phyloP scores from a whole-genome alignment of 2,888 invertebrate species.

The Lasioglossum figueresi region DNA sequence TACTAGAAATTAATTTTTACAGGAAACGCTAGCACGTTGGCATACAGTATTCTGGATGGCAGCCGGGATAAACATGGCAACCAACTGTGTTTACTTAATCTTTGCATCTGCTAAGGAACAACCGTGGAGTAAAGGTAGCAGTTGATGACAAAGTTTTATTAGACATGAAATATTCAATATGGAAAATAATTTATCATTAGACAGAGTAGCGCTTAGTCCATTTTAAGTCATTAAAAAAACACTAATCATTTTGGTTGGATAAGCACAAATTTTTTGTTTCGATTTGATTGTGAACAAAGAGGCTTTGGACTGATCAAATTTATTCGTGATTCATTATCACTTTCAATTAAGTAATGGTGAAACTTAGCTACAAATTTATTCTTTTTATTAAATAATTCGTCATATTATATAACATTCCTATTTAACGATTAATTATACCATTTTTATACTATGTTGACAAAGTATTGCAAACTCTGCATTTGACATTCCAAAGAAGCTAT shows the following conservation, averaged over 20 bases:
- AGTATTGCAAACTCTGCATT: slow-evolving; percentile 28
- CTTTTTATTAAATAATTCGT: not conserved
- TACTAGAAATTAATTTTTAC: slow-evolving; percentile 67
- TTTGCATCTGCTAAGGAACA: slow-evolving; percentile 93
- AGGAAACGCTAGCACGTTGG: slow-evolving; percentile 91
- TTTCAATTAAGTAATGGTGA: not conserved
- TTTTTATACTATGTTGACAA: slow-evolving; percentile 22
- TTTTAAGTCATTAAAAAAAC: slow-evolving; percentile 53
- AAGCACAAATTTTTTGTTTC: slow-evolving; percentile 36
- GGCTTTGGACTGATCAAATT: not conserved
- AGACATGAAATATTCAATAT: slow-evolving; percentile 69
- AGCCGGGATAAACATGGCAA: slow-evolving; percentile 90
- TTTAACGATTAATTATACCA: not conserved
- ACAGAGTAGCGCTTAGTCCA: slow-evolving; percentile 75
- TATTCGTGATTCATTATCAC: not conserved
- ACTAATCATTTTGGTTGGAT: not conserved
- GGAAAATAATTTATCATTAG: slow-evolving; percentile 72
- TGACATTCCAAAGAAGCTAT: slow-evolving; percentile 49
- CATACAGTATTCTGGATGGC: slow-evolving; percentile 92
- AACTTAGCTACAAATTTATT: not conserved
- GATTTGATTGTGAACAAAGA: not conserved
- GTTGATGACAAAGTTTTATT: slow-evolving; percentile 79
- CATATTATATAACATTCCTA: not conserved
- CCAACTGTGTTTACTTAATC: slow-evolving; percentile 91
- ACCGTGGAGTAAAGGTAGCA: slow-evolving; percentile 85